Evolutionary conservation across 2,888 invertebrate genomes (phyloP).

Genomic region (Philonicus albiceps): DNA sequence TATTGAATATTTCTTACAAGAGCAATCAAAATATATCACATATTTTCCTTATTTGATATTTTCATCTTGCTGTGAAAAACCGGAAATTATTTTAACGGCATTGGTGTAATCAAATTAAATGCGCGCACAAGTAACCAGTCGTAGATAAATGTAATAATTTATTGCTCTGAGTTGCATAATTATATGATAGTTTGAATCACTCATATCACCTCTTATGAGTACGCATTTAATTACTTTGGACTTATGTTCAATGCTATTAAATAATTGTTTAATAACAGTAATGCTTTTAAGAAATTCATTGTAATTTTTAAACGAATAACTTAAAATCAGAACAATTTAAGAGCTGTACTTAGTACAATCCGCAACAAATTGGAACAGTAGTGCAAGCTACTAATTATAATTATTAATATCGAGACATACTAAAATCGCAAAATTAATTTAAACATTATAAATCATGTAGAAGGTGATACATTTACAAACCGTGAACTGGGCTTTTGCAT

Average conservation of each 20-base stretch:
- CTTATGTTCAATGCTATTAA: neutral
- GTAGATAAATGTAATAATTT: neutral
- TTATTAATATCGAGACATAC: neutral
- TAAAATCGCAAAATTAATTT: neutral
- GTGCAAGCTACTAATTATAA: neutral
- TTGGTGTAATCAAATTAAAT: neutral
- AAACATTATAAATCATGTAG: no score
- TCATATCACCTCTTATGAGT: neutral
- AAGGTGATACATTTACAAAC: no score
- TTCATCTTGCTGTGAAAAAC: neutral
- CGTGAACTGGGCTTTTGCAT: no score
- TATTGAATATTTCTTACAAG: neutral
- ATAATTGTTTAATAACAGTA: no score
- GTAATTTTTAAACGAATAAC: neutral
- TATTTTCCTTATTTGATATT: neutral
- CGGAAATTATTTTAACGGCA: neutral
- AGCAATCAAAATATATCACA: neutral
- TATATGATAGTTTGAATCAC: neutral
- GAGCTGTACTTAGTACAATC: no score
- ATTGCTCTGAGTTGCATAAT: neutral
- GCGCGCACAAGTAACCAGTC: neutral
- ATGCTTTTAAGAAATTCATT: neutral
- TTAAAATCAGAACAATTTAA: no score
- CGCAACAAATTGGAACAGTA: neutral
- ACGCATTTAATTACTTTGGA: neutral